Percentiles rank a stretch among this genome's conserved stretches.
Evolutionary conservation across 2,888 invertebrate species (phyloP).

Genomic region (Apomyelois bistriatella): DNA sequence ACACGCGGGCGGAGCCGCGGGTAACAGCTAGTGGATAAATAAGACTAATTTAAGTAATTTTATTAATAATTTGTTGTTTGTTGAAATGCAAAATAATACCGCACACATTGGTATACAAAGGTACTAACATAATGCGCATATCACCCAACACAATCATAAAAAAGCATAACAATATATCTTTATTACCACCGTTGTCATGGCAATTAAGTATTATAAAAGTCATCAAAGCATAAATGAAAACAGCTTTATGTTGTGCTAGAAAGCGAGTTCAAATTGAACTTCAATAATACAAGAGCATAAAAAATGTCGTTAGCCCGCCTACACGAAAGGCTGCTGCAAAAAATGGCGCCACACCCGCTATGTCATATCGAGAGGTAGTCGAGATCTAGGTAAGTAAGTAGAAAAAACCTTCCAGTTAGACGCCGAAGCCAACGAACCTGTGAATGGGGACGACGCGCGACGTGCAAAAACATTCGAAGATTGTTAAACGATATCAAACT

Average conservation of each 20-base stretch:
- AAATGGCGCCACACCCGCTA: slow-evolving; percentile 42
- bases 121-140: too few relatives aligned
- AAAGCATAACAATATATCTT: slow-evolving; percentile 14
- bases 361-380: slow-evolving; percentile 43
- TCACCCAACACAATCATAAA: not conserved
- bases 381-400: slow-evolving; percentile 27
- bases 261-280: slow-evolving; percentile 27
- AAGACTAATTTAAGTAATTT: too few relatives aligned
- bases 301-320: slow-evolving; percentile 44
- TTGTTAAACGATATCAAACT: too few relatives aligned
- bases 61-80: too few relatives aligned
- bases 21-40: too few relatives aligned
- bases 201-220: slow-evolving; percentile 20
- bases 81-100: too few relatives aligned
- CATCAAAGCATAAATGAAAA: slow-evolving; percentile 27
- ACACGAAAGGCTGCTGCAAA: slow-evolving; percentile 33
- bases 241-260: slow-evolving; percentile 28
- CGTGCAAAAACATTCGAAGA: slow-evolving; percentile 52
- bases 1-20: too few relatives aligned
- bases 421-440: slow-evolving; percentile 62
- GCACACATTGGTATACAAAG: too few relatives aligned
- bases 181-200: slow-evolving; percentile 18
- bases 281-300: slow-evolving; percentile 31
- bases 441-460: slow-evolving; percentile 38
- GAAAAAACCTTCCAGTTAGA: slow-evolving; percentile 67